Conservation (phyloP, 2,113 vertebrate species). For the Nothocercus julius region DNA sequence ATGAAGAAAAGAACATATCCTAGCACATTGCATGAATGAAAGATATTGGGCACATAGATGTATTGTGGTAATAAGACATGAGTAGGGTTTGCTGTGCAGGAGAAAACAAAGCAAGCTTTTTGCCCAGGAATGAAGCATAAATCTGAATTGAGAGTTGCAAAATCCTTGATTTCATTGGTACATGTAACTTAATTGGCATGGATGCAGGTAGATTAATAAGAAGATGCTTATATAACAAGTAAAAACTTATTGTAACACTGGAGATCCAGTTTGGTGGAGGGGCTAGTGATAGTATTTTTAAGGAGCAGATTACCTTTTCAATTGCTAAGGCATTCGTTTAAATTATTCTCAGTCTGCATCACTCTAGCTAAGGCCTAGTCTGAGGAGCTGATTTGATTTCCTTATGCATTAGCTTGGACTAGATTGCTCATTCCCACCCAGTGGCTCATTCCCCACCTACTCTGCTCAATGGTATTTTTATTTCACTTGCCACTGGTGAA, state of each 20-base stretch:
- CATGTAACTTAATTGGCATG: not conserved
- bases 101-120: not conserved
- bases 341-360: not conserved
- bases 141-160: not conserved
- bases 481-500: not conserved
- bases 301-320: not conserved
- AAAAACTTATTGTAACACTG: not conserved
- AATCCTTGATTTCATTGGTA: slow-evolving; percentile 1
- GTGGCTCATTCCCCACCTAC: not conserved
- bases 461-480: not conserved
- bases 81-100: not conserved
- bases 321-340: not conserved
- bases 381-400: slow-evolving; percentile 5
- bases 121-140: not conserved
- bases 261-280: not conserved
- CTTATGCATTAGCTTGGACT: not conserved
- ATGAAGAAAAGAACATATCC: not conserved
- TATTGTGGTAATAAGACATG: not conserved
- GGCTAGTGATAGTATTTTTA: not conserved
- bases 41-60: not conserved
- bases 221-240: not conserved
- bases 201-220: not conserved
- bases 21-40: not conserved
- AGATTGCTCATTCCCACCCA: not conserved
- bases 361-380: not conserved